A percentile compares a stretch with the other conserved stretches of the same genome.
Conservation (phyloP, 2,113 vertebrate genomes). For the Cavia aperea region DNA sequence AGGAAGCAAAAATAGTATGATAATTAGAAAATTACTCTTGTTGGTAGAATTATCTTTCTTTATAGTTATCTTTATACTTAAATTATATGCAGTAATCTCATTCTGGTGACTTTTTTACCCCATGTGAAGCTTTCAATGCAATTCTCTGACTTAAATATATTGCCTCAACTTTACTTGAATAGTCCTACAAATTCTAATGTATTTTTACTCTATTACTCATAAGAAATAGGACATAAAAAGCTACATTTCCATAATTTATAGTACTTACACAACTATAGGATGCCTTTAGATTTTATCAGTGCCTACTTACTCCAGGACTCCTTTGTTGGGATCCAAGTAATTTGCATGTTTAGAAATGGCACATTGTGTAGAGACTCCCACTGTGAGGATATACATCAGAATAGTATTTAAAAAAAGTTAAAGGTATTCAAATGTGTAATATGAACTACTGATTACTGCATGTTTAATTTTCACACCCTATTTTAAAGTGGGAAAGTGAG, state of each 20-base stretch:
- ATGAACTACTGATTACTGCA: conserved; percentile 30
- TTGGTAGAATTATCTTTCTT: neutral
- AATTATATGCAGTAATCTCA: conserved; percentile 35
- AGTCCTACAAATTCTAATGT: conserved; percentile 56
- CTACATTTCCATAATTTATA: conserved; percentile 68
- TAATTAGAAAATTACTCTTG: neutral
- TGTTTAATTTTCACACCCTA: conserved; percentile 21
- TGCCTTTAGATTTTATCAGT: conserved; percentile 72
- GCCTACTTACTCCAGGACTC: conserved; percentile 60
- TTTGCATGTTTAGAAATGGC: conserved; percentile 63
- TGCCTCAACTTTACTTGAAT: conserved; percentile 15
- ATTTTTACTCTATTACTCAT: conserved; percentile 52
- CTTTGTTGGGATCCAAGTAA: conserved; percentile 57
- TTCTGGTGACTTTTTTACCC: conserved; percentile 40
- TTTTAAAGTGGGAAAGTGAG: conserved; percentile 26
- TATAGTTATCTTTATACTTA: neutral
- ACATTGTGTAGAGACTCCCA: conserved; percentile 41
- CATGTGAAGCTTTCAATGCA: conserved; percentile 50
- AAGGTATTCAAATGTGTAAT: conserved; percentile 44
- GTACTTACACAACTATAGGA: conserved; percentile 61
- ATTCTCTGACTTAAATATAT: conserved; percentile 53
- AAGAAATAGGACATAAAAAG: conserved; percentile 60
- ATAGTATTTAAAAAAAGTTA: conserved; percentile 42
- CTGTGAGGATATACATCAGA: neutral
- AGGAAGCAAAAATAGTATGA: neutral